These are phyloP conservation scores for Xenotilapia leptura DNA, from an alignment of 2,113 vertebrate species.

Conservation along the genomic window DNA sequence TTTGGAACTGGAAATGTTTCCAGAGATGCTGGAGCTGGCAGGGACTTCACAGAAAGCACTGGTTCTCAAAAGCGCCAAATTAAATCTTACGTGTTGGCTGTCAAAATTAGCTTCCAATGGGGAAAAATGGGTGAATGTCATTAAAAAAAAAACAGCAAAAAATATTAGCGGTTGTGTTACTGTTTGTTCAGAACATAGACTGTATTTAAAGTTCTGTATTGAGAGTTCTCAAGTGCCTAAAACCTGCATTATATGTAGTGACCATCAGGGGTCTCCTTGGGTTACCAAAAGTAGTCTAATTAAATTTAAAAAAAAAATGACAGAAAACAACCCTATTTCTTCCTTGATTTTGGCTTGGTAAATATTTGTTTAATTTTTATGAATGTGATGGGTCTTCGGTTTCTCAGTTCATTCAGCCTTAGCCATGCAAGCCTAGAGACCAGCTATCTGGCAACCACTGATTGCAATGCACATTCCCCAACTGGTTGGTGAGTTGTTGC, in stretches of 20 bases:
- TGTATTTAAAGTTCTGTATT: background rate
- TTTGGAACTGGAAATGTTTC: background rate
- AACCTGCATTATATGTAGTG: background rate
- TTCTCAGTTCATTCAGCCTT: background rate
- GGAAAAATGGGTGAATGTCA: background rate
- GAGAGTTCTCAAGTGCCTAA: background rate
- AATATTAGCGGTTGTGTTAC: background rate
- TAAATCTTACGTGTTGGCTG: background rate
- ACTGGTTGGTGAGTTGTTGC: background rate
- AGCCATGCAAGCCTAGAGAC: background rate
- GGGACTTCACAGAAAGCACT: background rate
- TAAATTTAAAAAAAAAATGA: too few species aligned
- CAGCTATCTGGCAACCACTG: background rate
- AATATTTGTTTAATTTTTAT: background rate
- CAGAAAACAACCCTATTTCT: background rate
- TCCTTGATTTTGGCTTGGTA: background rate
- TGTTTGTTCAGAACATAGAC: background rate
- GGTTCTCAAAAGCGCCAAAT: background rate
- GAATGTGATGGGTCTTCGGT: background rate
- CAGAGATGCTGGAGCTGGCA: background rate
- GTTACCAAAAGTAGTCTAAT: background rate
- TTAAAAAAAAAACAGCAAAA: background rate
- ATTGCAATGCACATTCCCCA: background rate
- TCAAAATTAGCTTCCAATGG: background rate
- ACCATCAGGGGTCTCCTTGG: background rate